Evolutionary conservation across 2,113 vertebrate species (phyloP).

Genomic region (Dinomys branickii): DNA sequence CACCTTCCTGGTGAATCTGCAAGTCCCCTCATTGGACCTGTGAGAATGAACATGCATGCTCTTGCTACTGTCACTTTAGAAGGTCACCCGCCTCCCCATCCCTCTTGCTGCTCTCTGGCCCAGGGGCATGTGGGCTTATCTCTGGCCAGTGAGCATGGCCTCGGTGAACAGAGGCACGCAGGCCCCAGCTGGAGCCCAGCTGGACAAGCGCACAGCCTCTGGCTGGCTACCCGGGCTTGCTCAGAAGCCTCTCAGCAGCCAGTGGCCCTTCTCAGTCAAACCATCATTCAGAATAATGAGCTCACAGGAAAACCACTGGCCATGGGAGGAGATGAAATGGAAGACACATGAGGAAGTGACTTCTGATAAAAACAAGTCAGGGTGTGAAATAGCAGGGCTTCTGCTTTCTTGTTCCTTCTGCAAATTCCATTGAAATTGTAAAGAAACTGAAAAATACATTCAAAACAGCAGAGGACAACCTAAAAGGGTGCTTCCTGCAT

Average conservation of each 20-base stretch:
- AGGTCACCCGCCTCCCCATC: not conserved
- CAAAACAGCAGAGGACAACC: not conserved
- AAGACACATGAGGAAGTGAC: slow-evolving; percentile 30
- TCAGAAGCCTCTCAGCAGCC: not conserved
- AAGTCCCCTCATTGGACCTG: not conserved
- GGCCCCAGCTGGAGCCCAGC: not conserved
- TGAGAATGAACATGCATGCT: not conserved
- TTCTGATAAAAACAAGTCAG: slow-evolving; percentile 45
- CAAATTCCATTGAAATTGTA: slow-evolving; percentile 27
- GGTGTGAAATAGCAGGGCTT: not conserved
- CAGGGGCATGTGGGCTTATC: not conserved
- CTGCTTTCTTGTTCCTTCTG: slow-evolving; percentile 28
- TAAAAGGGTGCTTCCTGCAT: not conserved
- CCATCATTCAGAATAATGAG: not conserved
- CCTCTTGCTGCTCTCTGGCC: not conserved
- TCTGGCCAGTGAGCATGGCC: not conserved
- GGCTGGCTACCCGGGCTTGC: not conserved
- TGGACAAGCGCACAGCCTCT: not conserved
- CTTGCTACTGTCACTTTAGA: not conserved
- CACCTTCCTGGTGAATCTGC: not conserved
- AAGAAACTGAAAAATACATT: slow-evolving; percentile 33
- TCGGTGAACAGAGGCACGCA: not conserved
- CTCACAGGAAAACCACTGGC: not conserved
- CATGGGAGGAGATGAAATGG: not conserved
- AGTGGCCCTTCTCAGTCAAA: not conserved